These are phyloP conservation scores for Hydrozoanthus tunicans DNA, from an alignment of 64 coral and sea anemone species.

Conservation along the genomic window DNA sequence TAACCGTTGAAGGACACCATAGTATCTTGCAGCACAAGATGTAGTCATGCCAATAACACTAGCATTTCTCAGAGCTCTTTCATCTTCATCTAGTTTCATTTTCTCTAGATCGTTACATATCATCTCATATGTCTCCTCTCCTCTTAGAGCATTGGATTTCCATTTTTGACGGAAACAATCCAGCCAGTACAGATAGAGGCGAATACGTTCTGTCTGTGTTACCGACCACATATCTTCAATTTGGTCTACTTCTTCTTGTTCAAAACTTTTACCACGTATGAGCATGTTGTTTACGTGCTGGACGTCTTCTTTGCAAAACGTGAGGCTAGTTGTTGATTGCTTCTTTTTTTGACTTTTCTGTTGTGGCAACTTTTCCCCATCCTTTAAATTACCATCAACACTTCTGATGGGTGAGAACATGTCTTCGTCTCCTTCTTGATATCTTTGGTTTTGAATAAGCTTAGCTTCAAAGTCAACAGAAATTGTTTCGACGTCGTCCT, in stretches of 20 bases:
- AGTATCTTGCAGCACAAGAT: constrained; percentile 82
- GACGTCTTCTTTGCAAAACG: not conserved
- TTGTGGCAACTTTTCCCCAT: not conserved
- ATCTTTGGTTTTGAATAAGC: constrained; percentile 66
- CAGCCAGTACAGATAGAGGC: constrained; percentile 76
- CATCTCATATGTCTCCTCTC: constrained; percentile 39
- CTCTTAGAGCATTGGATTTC: constrained; percentile 1
- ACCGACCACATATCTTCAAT: constrained; percentile 60
- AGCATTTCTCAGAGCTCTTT: constrained; percentile 52
- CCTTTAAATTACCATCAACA: not conserved
- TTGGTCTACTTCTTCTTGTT: not conserved
- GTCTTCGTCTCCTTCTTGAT: constrained; percentile 68
- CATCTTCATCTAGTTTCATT: constrained; percentile 60
- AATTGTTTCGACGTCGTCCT: constrained; percentile 36
- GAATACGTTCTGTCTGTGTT: constrained; percentile 10
- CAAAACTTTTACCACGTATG: not conserved
- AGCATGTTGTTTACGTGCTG: not conserved
- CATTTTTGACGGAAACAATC: constrained; percentile 55
- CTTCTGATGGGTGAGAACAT: constrained; percentile 10
- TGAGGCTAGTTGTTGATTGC: not conserved
- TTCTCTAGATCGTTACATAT: constrained; percentile 56
- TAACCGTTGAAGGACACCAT: constrained; percentile 64
- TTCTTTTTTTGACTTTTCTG: not conserved
- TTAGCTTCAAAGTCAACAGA: constrained; percentile 79
- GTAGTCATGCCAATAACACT: constrained; percentile 90